Base-by-base conservation (phyloP, 1,140 invertebrate genomes). In the Lerema accius region DNA sequence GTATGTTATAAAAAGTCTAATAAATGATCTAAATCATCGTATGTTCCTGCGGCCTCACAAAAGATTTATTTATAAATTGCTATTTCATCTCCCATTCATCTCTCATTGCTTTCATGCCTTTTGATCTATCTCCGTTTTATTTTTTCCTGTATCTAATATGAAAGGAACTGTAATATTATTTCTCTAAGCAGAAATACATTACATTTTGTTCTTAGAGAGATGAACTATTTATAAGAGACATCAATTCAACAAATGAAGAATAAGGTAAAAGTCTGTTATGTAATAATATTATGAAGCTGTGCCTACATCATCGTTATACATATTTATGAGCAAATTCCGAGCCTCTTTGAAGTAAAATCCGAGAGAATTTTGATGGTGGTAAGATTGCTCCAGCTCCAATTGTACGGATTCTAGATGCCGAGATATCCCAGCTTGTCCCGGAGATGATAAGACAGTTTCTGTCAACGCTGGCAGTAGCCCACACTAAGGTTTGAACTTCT, bases 301-400 rank as follows among this genome's bases (percentile, higher is more conserved):
- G 26, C 55, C 28, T 28, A 16, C 14, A 37, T 17, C 16, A 1
- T 17, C 26, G 14, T 59, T 37, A 59, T 59, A 42, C 42, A 46
- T 59, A 59, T 59, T 59, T 32, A 59, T 59, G 55, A 46, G 28
- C 26, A 4, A 9, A 16, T 16, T 9, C 4, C 32, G 40, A 35
- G 53, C 11, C 43, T 46, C 13, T 37, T 19, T 59, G 46, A 48
- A 23, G 43, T 37, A 46, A 46, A 59, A 35, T 48, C 55, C 26
- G 43, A 37, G 55, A 48, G 43, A 59, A 59, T 46, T 39, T n/a
- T n/a, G n/a, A n/a, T n/a, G n/a, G n/a, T n/a, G n/a, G n/a, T n/a
- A 43, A 59, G 37, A 59, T 42, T 48, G 43, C 11, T 35, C 26
- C 51, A 55, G 13, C 49, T n/a, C n/a, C n/a, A n/a, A n/a, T n/a